Conservation (phyloP, 2,113 vertebrate species). For the Leucoraja erinaceus region DNA sequence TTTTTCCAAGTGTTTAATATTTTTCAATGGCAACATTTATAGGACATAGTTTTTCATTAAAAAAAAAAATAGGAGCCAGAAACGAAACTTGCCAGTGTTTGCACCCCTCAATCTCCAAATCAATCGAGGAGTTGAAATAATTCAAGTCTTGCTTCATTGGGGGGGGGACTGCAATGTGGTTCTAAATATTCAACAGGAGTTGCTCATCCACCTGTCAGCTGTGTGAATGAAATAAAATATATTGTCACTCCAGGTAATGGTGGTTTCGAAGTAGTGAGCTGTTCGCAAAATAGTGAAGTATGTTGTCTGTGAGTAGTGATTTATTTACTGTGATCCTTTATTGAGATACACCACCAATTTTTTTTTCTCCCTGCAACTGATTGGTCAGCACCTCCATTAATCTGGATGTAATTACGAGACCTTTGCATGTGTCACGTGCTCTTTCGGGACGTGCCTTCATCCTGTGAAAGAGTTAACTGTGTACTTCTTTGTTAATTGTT, state of each 20-base stretch:
- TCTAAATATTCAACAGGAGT: not conserved
- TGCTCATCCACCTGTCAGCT: not conserved
- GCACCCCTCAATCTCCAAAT: not conserved
- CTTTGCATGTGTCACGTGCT: too few species aligned
- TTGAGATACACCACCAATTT: too few species aligned
- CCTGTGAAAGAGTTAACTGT: too few species aligned
- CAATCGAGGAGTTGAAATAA: not conserved
- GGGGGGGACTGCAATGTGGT: not conserved
- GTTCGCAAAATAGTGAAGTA: not conserved
- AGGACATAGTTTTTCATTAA: too few species aligned
- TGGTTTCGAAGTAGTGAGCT: not conserved
- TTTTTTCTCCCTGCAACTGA: too few species aligned
- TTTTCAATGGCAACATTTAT: not conserved
- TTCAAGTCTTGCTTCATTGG: not conserved
- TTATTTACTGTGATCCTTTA: not conserved
- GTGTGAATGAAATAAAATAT: not conserved
- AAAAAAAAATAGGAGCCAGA: too few species aligned
- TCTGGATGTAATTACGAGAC: too few species aligned
- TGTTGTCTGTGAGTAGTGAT: not conserved
- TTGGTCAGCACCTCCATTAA: too few species aligned
- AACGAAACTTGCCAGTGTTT: not conserved
- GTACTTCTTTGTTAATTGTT: too few species aligned
- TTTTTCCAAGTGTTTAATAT: not conserved
- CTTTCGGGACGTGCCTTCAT: too few species aligned
- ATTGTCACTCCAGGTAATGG: not conserved